Evolutionary conservation across 2,888 invertebrate species (phyloP).

Genomic region (Branchinecta sandiegonensis): DNA sequence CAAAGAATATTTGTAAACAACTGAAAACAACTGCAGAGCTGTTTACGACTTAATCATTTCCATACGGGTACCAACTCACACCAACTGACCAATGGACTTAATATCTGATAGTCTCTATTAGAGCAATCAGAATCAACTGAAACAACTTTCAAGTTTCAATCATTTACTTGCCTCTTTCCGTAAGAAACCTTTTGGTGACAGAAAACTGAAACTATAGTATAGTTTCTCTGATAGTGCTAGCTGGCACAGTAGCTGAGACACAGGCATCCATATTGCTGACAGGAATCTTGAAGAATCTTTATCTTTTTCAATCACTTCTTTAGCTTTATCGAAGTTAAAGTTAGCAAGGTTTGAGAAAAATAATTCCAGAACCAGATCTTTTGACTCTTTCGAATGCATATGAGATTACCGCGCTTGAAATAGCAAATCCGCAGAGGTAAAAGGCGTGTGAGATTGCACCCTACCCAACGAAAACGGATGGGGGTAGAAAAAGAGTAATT

Average conservation of each 20-base stretch:
- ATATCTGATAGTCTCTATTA: neutral
- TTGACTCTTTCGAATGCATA: neutral
- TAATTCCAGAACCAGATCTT: neutral
- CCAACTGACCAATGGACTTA: too few species aligned
- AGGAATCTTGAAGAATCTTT: neutral
- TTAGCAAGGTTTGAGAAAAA: neutral
- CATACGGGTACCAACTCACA: too few species aligned
- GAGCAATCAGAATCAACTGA: neutral
- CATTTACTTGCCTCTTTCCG: neutral
- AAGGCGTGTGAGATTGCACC: too few species aligned
- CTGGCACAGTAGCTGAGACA: neutral
- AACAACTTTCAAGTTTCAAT: neutral
- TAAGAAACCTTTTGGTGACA: slow-evolving; percentile 5
- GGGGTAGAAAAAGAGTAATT: too few species aligned
- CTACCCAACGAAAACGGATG: too few species aligned
- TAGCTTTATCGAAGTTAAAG: neutral
- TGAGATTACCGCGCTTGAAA: too few species aligned
- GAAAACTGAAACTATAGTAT: neutral
- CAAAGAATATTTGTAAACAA: too few species aligned
- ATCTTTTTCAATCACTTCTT: slow-evolving; percentile 6
- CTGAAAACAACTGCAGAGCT: too few species aligned
- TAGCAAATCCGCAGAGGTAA: too few species aligned
- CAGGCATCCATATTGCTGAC: neutral
- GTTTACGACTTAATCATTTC: too few species aligned
- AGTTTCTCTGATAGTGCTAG: neutral